These are phyloP conservation scores for Proisotoma minuta DNA, from an alignment of 2,888 invertebrate species.

Conservation along the genomic window DNA sequence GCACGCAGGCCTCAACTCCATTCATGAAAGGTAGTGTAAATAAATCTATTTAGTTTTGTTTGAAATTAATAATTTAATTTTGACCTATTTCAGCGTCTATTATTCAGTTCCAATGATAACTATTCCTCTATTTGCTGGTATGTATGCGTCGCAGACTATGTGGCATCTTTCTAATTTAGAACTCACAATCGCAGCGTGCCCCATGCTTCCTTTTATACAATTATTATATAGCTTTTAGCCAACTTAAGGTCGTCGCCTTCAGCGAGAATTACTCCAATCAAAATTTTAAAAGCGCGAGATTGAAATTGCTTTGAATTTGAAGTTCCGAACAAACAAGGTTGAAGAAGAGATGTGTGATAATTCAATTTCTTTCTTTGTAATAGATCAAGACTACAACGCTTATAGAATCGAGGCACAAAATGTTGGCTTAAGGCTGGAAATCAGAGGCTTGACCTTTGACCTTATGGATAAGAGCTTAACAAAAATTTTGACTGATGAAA, in stretches of 20 bases:
- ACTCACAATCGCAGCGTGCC: no score
- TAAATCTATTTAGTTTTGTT: constrained; percentile 29
- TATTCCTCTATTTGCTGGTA: constrained; percentile 36
- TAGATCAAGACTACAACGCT: constrained; percentile 46
- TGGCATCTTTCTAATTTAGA: no score
- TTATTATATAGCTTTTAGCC: no score
- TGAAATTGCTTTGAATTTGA: no score
- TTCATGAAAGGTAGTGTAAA: constrained; percentile 41
- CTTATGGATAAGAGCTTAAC: constrained; percentile 30
- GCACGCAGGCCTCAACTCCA: constrained; percentile 42
- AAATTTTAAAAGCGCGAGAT: no score
- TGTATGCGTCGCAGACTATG: no score
- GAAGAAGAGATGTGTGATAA: no score
- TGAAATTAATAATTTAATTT: neutral
- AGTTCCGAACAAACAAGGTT: no score
- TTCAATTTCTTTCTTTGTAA: no score
- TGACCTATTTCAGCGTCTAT: neutral
- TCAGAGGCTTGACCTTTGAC: constrained; percentile 27
- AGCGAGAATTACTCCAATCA: no score
- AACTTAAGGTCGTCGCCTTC: no score
- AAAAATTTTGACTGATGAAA: constrained; percentile 30
- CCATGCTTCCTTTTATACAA: no score
- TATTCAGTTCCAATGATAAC: constrained; percentile 40
- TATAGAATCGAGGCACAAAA: constrained; percentile 41
- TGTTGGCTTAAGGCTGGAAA: constrained; percentile 40